phyloP scores from a whole-genome alignment of 2,797 vertebrate species.

The Halcyon badia region DNA sequence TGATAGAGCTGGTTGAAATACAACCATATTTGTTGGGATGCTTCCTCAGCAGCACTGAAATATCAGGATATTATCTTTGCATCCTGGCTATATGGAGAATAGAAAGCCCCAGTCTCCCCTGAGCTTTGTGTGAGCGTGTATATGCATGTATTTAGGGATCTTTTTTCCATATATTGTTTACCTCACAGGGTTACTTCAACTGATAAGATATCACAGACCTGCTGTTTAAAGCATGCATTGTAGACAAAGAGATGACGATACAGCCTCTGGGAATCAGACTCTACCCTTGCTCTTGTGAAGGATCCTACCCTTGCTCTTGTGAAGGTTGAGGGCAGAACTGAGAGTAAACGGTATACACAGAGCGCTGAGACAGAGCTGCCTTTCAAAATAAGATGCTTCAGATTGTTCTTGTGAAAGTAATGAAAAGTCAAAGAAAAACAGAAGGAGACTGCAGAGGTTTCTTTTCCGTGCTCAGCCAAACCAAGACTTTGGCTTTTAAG shows the following conservation, averaged over 20 bases:
- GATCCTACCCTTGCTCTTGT: not conserved
- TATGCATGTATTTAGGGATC: not conserved
- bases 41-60: conserved; percentile 1
- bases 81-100: not conserved
- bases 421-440: conserved; percentile 35
- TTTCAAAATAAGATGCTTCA: conserved; percentile 33
- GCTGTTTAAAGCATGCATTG: not conserved
- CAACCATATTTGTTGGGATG: not conserved
- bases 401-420: conserved; percentile 22
- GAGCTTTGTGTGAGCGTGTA: not conserved
- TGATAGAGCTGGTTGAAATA: not conserved
- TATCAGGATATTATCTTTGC: not conserved
- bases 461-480: not conserved
- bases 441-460: conserved; percentile 33
- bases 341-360: not conserved
- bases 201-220: not conserved
- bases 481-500: conserved; percentile 27
- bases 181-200: not conserved
- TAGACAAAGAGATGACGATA: not conserved
- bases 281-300: not conserved
- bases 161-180: not conserved
- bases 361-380: not conserved
- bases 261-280: not conserved
- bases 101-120: not conserved
- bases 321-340: not conserved